Percentiles rank a stretch among this genome's conserved stretches.
Evolutionary conservation across 2,888 invertebrate species (phyloP).

Genomic region (Nesidiocoris tenuis): DNA sequence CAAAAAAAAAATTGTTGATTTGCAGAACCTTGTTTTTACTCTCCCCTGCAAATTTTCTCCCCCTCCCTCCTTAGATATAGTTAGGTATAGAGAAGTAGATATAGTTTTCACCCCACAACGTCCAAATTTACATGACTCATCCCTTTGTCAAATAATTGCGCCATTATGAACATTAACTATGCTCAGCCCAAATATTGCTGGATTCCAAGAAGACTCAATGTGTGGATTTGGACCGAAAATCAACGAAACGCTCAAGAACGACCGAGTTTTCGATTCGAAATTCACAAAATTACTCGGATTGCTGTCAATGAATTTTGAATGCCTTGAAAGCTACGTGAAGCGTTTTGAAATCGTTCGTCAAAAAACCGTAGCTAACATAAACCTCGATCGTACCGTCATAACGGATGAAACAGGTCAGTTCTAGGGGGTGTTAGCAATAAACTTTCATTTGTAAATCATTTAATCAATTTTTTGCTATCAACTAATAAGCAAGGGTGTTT

Average conservation of each 20-base stretch:
- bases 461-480: neutral
- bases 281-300: neutral
- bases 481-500: no score
- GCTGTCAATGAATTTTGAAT: slow-evolving; percentile 6
- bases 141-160: neutral
- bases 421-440: no score
- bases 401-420: slow-evolving; percentile 28
- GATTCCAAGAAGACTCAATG: slow-evolving; percentile 73
- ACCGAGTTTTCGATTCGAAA: neutral
- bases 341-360: slow-evolving; percentile 6
- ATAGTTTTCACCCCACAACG: no score
- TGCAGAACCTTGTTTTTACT: no score
- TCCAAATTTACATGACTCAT: neutral
- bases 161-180: no score
- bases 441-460: neutral
- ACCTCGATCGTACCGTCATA: slow-evolving; percentile 11
- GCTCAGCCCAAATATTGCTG: slow-evolving; percentile 80
- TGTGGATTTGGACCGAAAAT: slow-evolving; percentile 58
- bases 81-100: no score
- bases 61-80: no score
- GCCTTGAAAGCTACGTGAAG: slow-evolving; percentile 9
- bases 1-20: no score
- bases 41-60: no score
- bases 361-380: slow-evolving; percentile 28
- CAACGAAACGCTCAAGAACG: slow-evolving; percentile 19